A percentile compares a stretch with the other conserved stretches of the same genome.
phyloP scores from a whole-genome alignment of 2,888 invertebrate species.

The Caenorhabditis parvicauda region DNA sequence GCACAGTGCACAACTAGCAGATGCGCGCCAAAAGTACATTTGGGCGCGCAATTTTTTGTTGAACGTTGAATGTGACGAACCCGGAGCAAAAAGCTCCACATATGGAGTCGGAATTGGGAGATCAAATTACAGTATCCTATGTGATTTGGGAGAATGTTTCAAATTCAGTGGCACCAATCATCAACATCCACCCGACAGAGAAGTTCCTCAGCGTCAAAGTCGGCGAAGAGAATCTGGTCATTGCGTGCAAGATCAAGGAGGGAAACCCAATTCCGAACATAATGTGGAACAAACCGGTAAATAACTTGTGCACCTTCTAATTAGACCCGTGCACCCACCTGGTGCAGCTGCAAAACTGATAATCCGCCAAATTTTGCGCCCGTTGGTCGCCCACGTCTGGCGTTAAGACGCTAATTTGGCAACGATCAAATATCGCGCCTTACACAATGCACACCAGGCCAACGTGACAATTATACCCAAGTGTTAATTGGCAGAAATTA shows the following conservation, averaged over 20 bases:
- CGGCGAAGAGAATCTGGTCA: constrained; percentile 32
- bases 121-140: background rate
- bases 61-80: background rate
- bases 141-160: too few relatives aligned
- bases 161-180: too few relatives aligned
- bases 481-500: too few relatives aligned
- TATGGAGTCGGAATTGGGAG: too few relatives aligned
- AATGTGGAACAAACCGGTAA: constrained; percentile 37
- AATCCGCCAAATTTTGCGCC: constrained; percentile 2
- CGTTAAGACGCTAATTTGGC: background rate
- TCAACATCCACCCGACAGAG: too few relatives aligned
- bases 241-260: constrained; percentile 42
- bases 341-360: too few relatives aligned
- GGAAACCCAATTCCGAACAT: constrained; percentile 50
- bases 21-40: background rate
- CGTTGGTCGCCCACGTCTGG: constrained; percentile 5
- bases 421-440: background rate
- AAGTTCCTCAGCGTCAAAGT: constrained; percentile 12
- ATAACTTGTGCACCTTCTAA: background rate
- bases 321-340: too few relatives aligned
- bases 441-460: too few relatives aligned
- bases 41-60: background rate
- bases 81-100: too few relatives aligned
- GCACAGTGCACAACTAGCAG: constrained; percentile 1
- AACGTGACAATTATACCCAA: too few relatives aligned